Evolutionary conservation across 2,888 invertebrate genomes (phyloP), one percentile per base, ranked within the genome.

Genomic region (Eledona agricola): DNA sequence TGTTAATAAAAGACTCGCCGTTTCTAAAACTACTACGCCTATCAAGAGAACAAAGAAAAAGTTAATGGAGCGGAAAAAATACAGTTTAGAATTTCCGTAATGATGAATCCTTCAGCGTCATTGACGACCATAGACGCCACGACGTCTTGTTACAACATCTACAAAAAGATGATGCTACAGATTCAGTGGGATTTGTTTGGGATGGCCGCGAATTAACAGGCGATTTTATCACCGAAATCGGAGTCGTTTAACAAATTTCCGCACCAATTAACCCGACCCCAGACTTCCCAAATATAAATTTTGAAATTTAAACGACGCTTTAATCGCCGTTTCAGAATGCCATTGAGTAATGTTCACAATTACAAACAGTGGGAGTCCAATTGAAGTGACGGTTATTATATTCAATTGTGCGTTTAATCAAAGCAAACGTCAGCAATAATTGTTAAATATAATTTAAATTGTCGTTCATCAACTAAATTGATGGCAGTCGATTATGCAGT

Each of bases 51-150:
- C 43, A 51, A 51, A 45, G 19, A 5, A n/a, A 11, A 12, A 31
- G 17, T 51, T 51, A 51, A 51, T 51, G 51, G 51, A 45, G 9
- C 26, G 51, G 51, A 51, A 45, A 51, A 45, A 51, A 51, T 42
- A 45, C 38, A 38, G 37, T 51, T 37, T 51, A 51, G 28, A 45
- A 51, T 37, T 51, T 45, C 31, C 23, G 23, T 37, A 26, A 38
- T 51, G 51, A 51, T 51, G 45, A 45, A 51, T 34, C n/a, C n/a
- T n/a, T n/a, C n/a, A n/a, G n/a, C n/a, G n/a, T n/a, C n/a, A n/a
- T n/a, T n/a, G n/a, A n/a, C n/a, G n/a, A n/a, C n/a, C n/a, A n/a
- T n/a, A n/a, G n/a, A n/a, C n/a, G n/a, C n/a, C n/a, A n/a, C n/a
- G n/a, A n/a, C n/a, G n/a, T n/a, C n/a, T n/a, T n/a, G n/a, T n/a